Conservation (phyloP, 2,888 invertebrate genomes). For the Hartigia nigra region DNA sequence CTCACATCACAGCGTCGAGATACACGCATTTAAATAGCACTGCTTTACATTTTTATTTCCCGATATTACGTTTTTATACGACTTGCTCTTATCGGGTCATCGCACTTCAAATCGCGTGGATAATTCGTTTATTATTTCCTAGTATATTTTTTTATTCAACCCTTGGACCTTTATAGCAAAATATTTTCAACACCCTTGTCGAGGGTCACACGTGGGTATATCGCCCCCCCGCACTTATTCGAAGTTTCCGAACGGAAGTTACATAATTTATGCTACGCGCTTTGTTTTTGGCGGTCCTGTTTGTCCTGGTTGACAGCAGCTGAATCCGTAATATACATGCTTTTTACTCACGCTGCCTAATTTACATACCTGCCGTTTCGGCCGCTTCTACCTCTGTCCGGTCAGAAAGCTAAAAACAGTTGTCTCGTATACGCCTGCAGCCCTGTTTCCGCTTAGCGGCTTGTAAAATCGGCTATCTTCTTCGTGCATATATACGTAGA, state of each 20-base stretch:
- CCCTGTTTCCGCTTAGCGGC: background rate
- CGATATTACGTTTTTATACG: background rate
- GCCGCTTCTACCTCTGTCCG: background rate
- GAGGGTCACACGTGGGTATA: background rate
- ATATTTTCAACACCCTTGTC: slow-evolving; percentile 1
- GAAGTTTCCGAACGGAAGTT: slow-evolving; percentile 41
- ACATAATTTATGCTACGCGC: slow-evolving; percentile 40
- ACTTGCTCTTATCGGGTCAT: background rate
- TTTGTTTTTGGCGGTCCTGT: slow-evolving; percentile 5
- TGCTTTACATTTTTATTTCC: background rate
- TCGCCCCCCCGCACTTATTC: slow-evolving; percentile 1
- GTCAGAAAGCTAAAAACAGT: background rate
- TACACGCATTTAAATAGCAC: background rate
- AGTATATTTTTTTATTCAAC: background rate
- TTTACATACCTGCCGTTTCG: slow-evolving; percentile 8
- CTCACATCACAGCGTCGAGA: background rate
- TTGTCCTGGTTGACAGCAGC: slow-evolving; percentile 8
- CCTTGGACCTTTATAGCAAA: background rate
- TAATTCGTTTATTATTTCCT: slow-evolving; percentile 18
- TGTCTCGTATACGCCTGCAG: background rate
- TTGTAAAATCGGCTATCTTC: background rate
- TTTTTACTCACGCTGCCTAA: background rate
- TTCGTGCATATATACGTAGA: background rate
- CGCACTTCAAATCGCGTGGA: slow-evolving; percentile 13
- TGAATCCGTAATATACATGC: slow-evolving; percentile 9